Conservation (phyloP, 2,888 invertebrate genomes). For the Euclidia mi region DNA sequence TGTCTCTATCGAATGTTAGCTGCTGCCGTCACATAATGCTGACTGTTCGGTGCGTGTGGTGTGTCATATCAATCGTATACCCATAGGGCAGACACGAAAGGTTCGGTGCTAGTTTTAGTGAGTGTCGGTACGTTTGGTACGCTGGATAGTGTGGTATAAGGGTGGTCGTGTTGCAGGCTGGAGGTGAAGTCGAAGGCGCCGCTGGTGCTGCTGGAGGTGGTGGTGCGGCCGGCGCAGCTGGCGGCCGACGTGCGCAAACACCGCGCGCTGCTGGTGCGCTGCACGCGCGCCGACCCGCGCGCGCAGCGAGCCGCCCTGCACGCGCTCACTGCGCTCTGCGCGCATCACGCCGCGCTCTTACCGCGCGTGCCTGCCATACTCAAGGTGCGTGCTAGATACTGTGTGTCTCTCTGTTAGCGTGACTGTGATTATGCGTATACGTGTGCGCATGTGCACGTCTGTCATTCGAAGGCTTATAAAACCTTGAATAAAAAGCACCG, state of each 20-base stretch:
- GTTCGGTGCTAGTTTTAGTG: too few species aligned
- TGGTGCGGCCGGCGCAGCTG: constrained; percentile 92
- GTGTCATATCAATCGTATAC: too few species aligned
- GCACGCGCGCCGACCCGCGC: constrained; percentile 91
- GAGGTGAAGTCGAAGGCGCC: constrained; percentile 98
- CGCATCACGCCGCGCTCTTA: constrained; percentile 94
- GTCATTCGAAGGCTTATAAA: too few species aligned
- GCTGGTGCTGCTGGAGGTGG: constrained; percentile 97
- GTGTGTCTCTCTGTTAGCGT: too few species aligned
- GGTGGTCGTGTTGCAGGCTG: constrained; percentile 88
- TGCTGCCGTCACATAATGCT: too few species aligned
- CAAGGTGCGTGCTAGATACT: constrained; percentile 91
- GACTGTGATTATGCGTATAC: not conserved
- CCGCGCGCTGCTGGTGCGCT: constrained; percentile 90
- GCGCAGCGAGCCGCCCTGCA: constrained; percentile 97
- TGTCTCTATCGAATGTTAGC: too few species aligned
- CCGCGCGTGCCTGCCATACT: constrained; percentile 96
- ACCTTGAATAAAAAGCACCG: too few species aligned
- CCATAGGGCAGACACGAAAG: too few species aligned
- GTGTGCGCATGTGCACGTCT: not conserved
- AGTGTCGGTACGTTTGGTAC: too few species aligned
- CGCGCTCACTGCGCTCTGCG: constrained; percentile 98
- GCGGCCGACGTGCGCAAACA: constrained; percentile 93
- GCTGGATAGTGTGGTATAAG: not conserved
- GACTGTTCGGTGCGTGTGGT: too few species aligned